Evolutionary conservation across 2,113 vertebrate species (phyloP).

Genomic region (Ivindomyrus marchei): DNA sequence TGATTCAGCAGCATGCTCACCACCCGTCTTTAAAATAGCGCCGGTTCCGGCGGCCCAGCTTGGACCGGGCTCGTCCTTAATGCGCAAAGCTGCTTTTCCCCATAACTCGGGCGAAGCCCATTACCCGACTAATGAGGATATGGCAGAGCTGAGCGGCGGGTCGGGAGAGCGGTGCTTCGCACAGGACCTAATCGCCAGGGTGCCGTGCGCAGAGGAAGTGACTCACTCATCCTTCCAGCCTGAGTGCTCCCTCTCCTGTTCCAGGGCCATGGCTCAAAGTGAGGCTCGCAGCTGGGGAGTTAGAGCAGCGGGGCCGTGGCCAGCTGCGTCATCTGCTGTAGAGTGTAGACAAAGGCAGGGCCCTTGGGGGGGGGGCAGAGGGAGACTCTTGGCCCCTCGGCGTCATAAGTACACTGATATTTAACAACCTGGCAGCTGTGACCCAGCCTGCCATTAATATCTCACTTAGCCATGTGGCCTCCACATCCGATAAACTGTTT

Average conservation of each 20-base stretch:
- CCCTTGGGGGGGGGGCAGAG: neutral
- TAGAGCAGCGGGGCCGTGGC: neutral
- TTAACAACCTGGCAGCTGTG: neutral
- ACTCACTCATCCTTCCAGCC: conserved; percentile 28
- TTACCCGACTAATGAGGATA: neutral
- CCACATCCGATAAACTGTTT: neutral
- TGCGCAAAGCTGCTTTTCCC: neutral
- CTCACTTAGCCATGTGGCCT: neutral
- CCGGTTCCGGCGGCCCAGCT: neutral
- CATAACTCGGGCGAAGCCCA: too few relatives aligned
- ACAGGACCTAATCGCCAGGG: neutral
- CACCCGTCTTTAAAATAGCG: neutral
- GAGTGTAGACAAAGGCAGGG: neutral
- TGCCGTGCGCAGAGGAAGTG: conserved; percentile 30
- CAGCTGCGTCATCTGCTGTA: conserved; percentile 3
- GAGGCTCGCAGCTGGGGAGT: conserved; percentile 26
- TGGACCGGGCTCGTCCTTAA: neutral
- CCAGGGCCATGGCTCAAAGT: neutral
- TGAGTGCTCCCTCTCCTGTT: neutral
- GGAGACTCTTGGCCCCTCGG: neutral
- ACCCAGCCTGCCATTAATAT: neutral
- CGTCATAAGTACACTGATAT: neutral
- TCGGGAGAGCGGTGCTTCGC: neutral
- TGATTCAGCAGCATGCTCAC: neutral
- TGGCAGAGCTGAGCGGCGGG: neutral